A percentile compares a stretch with the other conserved stretches of the same genome.
These are phyloP conservation scores for Tiliacea aurago DNA, from an alignment of 2,888 invertebrate species.

Conservation along the genomic window DNA sequence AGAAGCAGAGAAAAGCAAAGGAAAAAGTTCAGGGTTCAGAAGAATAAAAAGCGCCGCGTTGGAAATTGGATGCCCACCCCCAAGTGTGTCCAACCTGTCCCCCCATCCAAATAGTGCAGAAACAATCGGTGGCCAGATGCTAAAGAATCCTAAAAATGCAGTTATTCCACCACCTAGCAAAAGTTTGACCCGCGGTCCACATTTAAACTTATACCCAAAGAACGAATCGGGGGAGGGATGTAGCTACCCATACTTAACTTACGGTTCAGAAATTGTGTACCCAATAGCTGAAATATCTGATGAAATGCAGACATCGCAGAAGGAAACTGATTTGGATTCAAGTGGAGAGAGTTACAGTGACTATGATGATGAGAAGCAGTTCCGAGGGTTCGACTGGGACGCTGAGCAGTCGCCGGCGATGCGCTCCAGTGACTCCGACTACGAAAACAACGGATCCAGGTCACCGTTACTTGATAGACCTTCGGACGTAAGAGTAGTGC, in stretches of 20 bases:
- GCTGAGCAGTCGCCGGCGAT: conserved; percentile 85
- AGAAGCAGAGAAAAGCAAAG: conserved; percentile 85
- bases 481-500: conserved; percentile 84
- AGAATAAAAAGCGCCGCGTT: conserved; percentile 93
- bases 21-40: conserved; percentile 91
- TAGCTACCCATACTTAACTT: conserved; percentile 93
- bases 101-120: conserved; percentile 95
- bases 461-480: conserved; percentile 92
- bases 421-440: conserved; percentile 92
- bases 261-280: conserved; percentile 94
- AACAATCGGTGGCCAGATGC: conserved; percentile 92
- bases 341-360: conserved; percentile 91
- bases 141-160: conserved; percentile 92
- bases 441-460: conserved; percentile 93
- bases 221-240: conserved; percentile 93
- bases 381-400: conserved; percentile 88
- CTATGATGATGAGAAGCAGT: conserved; percentile 91
- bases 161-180: conserved; percentile 93
- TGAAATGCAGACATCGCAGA: conserved; percentile 93
- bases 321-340: conserved; percentile 91
- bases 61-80: conserved; percentile 93
- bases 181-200: conserved; percentile 92
- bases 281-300: conserved; percentile 96
- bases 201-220: conserved; percentile 92
- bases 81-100: conserved; percentile 93